phyloP scores from a whole-genome alignment of 2,797 vertebrate species.

The Peromyscus aztecus region DNA sequence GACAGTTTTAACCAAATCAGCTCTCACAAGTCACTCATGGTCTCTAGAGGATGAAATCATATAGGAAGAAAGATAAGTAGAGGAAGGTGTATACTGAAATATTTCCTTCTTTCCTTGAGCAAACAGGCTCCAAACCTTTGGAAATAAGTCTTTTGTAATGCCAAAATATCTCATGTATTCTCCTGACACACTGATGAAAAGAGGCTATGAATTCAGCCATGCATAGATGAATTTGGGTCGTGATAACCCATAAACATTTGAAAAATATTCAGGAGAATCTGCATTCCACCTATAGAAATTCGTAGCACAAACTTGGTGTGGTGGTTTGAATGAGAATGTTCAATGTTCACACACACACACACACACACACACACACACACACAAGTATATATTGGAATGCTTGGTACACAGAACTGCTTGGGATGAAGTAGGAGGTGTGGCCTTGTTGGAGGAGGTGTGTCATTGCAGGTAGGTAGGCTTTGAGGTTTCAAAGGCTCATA shows the following conservation, averaged over 20 bases:
- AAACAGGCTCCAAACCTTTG: background rate
- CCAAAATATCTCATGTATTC: slow-evolving; percentile 37
- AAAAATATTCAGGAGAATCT: background rate
- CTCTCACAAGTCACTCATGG: background rate
- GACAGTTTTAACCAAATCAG: background rate
- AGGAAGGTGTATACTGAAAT: background rate
- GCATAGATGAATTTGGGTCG: background rate
- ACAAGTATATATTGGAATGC: background rate
- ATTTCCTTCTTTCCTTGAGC: background rate
- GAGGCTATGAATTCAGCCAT: background rate
- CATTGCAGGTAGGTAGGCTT: background rate
- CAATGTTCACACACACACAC: no score
- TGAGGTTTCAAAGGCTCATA: background rate
- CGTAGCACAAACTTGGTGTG: rapidly evolving
- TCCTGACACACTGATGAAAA: background rate
- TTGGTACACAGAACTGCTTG: background rate
- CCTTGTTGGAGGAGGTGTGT: background rate
- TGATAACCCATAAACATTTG: background rate
- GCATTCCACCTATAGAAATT: background rate
- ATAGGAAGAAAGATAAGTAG: background rate
- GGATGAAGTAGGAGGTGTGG: background rate
- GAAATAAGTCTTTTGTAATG: background rate
- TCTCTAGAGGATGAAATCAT: background rate
- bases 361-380: no score
- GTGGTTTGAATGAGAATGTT: background rate